These are phyloP conservation scores for Drosophila takahashii DNA, from an alignment of 1,140 invertebrate genomes.

Conservation along the genomic window DNA sequence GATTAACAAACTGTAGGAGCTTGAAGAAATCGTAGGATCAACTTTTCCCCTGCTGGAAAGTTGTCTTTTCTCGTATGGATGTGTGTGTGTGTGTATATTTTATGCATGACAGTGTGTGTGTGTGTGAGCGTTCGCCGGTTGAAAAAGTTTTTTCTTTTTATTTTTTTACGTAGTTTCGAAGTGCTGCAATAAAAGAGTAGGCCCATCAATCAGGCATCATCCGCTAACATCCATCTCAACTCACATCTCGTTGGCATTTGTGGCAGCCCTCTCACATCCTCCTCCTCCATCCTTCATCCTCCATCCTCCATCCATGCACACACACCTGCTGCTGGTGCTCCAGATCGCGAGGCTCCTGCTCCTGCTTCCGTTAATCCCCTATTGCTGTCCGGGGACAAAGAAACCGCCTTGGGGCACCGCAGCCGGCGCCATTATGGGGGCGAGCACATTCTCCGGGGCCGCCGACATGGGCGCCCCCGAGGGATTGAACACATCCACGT, in stretches of 20 bases:
- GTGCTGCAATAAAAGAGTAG: slow-evolving; percentile 32
- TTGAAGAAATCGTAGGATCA: neutral
- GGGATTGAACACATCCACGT: slow-evolving; percentile 94
- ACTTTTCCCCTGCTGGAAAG: slow-evolving; percentile 4
- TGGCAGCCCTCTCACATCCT: slow-evolving; percentile 3
- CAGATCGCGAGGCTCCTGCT: neutral
- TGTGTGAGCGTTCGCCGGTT: slow-evolving; percentile 1
- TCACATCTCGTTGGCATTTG: slow-evolving; percentile 47
- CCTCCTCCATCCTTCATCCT: neutral
- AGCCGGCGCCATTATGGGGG: slow-evolving; percentile 85
- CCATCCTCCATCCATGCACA: neutral
- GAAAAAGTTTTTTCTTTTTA: neutral
- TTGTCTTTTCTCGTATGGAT: slow-evolving; percentile 2
- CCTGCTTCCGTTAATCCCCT: neutral
- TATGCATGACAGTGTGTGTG: slow-evolving; percentile 8
- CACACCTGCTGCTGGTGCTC: neutral
- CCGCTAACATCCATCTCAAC: neutral
- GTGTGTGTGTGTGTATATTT: slow-evolving; percentile 4
- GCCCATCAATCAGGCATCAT: slow-evolving; percentile 1
- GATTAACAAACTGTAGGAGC: slow-evolving; percentile 1
- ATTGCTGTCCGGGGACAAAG: slow-evolving; percentile 80
- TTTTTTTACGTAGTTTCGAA: slow-evolving; percentile 49
- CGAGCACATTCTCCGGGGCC: slow-evolving; percentile 85
- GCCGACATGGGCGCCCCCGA: slow-evolving; percentile 85
- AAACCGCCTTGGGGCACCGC: slow-evolving; percentile 77